phyloP scores from a whole-genome alignment of 2,888 invertebrate genomes.

The Venustoraphidia nigricollis region DNA sequence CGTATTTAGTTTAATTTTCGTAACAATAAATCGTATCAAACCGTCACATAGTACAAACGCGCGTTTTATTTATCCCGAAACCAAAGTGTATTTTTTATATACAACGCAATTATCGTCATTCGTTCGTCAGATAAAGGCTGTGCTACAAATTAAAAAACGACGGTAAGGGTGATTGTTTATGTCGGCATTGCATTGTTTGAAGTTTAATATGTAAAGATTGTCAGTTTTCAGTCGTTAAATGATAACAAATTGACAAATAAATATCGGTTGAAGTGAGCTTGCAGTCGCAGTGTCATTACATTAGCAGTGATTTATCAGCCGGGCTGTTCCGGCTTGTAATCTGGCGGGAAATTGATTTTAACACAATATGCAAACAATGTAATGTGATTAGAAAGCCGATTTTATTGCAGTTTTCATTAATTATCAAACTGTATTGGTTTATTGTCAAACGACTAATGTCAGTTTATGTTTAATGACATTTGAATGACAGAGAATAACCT shows the following conservation, averaged over 20 bases:
- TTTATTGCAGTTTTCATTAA: too few species aligned
- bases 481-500: conserved; percentile 2
- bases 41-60: conserved; percentile 28
- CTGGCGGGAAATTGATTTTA: conserved; percentile 3
- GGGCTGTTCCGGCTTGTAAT: not conserved
- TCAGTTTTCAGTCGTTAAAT: too few species aligned
- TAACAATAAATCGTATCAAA: conserved; percentile 23
- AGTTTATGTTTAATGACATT: conserved; percentile 1
- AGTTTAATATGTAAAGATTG: too few species aligned
- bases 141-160: conserved; percentile 19
- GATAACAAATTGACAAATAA: too few species aligned
- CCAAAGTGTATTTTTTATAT: conserved; percentile 19
- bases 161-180: conserved; percentile 12
- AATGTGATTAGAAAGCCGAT: too few species aligned
- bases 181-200: not conserved
- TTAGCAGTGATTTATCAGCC: too few species aligned
- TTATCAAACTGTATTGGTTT: too few species aligned
- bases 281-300: too few species aligned
- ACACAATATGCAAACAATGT: not conserved
- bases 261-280: too few species aligned
- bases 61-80: conserved; percentile 25
- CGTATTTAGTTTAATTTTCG: conserved; percentile 22
- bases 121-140: conserved; percentile 16
- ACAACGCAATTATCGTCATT: conserved; percentile 5
- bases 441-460: too few species aligned